Percentiles rank a stretch among this genome's conserved stretches.
phyloP scores from a whole-genome alignment of 53 echinoderm and acorn worm genomes.

The Zoroaster sp. region DNA sequence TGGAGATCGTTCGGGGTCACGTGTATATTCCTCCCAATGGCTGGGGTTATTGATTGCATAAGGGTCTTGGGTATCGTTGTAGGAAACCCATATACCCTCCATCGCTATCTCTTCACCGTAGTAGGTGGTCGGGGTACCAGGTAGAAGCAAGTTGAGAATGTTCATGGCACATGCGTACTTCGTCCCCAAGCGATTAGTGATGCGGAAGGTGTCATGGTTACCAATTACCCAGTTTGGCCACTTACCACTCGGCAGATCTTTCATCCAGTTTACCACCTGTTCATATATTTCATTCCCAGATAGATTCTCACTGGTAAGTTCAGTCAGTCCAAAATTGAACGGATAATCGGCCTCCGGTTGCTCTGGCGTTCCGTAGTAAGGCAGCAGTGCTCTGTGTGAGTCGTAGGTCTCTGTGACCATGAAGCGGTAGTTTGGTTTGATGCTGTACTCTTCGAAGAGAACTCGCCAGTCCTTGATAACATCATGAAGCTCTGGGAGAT shows the following conservation, averaged over 20 bases:
- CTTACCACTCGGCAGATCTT: slow-evolving; percentile 55
- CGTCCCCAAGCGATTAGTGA: slow-evolving; percentile 61
- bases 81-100: slow-evolving; percentile 74
- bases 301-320: slow-evolving; percentile 49
- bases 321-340: slow-evolving; percentile 80
- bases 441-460: slow-evolving; percentile 23
- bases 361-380: slow-evolving; percentile 78
- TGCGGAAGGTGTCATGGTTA: slow-evolving; percentile 82
- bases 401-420: slow-evolving; percentile 85
- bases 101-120: slow-evolving; percentile 94
- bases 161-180: slow-evolving; percentile 67
- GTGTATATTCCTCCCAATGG: slow-evolving; percentile 76
- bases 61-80: slow-evolving; percentile 79
- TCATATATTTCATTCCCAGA: slow-evolving; percentile 66
- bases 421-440: slow-evolving; percentile 45
- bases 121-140: slow-evolving; percentile 92
- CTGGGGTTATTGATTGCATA: slow-evolving; percentile 79
- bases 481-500: slow-evolving; percentile 70
- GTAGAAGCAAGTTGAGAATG: slow-evolving; percentile 77
- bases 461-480: slow-evolving; percentile 69
- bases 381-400: slow-evolving; percentile 41
- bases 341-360: slow-evolving; percentile 83
- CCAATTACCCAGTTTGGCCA: slow-evolving; percentile 96
- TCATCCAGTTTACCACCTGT: slow-evolving; percentile 58
- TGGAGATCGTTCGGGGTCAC: slow-evolving; percentile 86